Base-by-base conservation (phyloP, 2,797 vertebrate genomes). In the Acanthopagrus latus region DNA sequence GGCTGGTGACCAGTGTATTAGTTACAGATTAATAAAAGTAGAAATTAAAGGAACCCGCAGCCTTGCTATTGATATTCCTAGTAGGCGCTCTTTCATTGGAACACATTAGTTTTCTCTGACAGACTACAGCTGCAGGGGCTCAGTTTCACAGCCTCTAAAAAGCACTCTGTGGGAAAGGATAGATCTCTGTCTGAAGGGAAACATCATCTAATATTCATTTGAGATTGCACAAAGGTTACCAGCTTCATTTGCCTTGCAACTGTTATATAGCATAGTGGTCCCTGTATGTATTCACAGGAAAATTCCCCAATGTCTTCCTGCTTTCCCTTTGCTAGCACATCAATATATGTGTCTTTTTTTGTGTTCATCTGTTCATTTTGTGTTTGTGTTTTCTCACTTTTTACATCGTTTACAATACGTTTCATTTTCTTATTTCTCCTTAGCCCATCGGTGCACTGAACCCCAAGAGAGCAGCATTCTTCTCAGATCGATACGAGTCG, bases 401-500 rank as follows among this genome's bases (percentile, higher is more conserved):
- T 52, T 14, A 65, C 25, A 20, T 48, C 2, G 62, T 38, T 77
- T 7, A 71, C 74, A 63, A 67, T 65, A 3, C 72, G 9, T 82
- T 68, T 66, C 23, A 18, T 80, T 54, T 68, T 68, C 14, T 3
- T 4, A 2, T 80, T n/a, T 67, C 41, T 88, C 63, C 88, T 10
- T 74, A 99, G 98, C 98, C 98, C 57, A 69, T 99, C 62, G 98
- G 98, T 88, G 98, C 98, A 29, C 93, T 99, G 88, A 99, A 99
- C 93, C 98, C 98, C 54, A 99, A 99, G 95, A 95, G 98, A 90
- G 98, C 97, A 14, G 97, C 97, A 0, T 98, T 98, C 93, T 99
- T 99, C 86, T 96, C 96, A 0, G 98, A 99, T 73, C 96, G 97
- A 65, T 97, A 95, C 0, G 97, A 99, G 78, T 95, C 97, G 1